Conservation (phyloP, 2,797 vertebrate genomes). For the Protosalanx chinensis region DNA sequence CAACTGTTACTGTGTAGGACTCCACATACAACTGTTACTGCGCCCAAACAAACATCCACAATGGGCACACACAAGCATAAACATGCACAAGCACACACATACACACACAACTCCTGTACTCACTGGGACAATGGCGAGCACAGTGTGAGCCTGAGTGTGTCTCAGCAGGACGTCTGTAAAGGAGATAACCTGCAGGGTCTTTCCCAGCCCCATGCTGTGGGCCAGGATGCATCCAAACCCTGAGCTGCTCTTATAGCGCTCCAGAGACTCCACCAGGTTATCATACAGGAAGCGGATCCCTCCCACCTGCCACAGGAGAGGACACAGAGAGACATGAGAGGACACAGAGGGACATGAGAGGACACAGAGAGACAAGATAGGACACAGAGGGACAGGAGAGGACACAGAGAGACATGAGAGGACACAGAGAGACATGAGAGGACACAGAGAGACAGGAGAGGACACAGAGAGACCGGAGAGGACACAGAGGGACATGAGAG, state of each 20-base stretch:
- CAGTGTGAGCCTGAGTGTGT: constrained; percentile 94
- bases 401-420: neutral
- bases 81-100: neutral
- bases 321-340: neutral
- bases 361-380: neutral
- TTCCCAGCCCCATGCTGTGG: constrained; percentile 98
- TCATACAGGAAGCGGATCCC: constrained; percentile 98
- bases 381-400: neutral
- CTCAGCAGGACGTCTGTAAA: constrained; percentile 93
- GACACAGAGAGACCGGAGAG: neutral
- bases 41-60: neutral
- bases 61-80: neutral
- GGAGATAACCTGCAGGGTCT: constrained; percentile 98
- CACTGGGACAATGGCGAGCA: constrained; percentile 96
- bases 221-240: constrained; percentile 98
- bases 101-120: constrained; percentile 58
- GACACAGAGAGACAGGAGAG: neutral
- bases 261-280: constrained; percentile 95
- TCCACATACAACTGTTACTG: neutral
- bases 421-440: neutral
- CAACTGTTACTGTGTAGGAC: too few species aligned
- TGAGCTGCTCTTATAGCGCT: constrained; percentile 91
- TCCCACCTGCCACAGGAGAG: constrained; percentile 76
- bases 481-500: too few species aligned
- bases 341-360: neutral